Evolutionary conservation across 2,888 invertebrate species (phyloP).

Genomic region (Cosmorhoe ocellata): DNA sequence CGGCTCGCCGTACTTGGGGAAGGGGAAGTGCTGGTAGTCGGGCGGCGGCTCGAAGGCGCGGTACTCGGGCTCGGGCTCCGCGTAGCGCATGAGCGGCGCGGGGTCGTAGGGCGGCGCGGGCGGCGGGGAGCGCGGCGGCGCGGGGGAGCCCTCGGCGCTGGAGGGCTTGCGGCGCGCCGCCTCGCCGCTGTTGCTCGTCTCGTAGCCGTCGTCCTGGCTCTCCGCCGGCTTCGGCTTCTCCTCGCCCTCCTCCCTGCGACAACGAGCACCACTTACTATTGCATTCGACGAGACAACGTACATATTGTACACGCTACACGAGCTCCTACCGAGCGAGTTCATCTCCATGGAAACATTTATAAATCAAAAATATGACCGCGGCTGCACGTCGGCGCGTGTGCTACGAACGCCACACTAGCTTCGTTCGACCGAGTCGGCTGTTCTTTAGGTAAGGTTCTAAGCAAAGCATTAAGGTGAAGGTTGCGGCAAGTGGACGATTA

Average conservation of each 20-base stretch:
- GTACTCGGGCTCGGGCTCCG: constrained; percentile 54
- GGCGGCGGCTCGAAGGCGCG: constrained; percentile 58
- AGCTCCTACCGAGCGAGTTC: no score
- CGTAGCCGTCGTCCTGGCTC: constrained; percentile 94
- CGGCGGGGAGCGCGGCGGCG: constrained; percentile 57
- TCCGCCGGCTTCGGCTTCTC: constrained; percentile 84
- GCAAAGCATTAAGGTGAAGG: no score
- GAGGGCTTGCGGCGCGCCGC: constrained; percentile 76
- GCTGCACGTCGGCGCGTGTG: no score
- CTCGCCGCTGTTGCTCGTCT: constrained; percentile 89
- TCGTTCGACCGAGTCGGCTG: no score
- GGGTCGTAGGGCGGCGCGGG: constrained; percentile 53
- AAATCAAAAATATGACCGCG: no score
- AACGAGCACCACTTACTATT: background rate
- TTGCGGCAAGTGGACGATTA: no score
- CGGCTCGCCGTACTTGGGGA: constrained; percentile 69
- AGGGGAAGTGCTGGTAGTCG: constrained; percentile 69
- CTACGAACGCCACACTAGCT: no score
- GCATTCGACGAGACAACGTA: no score
- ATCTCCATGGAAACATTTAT: no score
- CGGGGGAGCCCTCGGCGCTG: constrained; percentile 59
- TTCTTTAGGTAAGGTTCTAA: no score
- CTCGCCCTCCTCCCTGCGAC: constrained; percentile 72
- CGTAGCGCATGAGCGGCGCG: constrained; percentile 50
- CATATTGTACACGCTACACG: no score